Conservation (phyloP, 53 echinoderm and acorn worm species). For the Mesocentrotus franciscanus region DNA sequence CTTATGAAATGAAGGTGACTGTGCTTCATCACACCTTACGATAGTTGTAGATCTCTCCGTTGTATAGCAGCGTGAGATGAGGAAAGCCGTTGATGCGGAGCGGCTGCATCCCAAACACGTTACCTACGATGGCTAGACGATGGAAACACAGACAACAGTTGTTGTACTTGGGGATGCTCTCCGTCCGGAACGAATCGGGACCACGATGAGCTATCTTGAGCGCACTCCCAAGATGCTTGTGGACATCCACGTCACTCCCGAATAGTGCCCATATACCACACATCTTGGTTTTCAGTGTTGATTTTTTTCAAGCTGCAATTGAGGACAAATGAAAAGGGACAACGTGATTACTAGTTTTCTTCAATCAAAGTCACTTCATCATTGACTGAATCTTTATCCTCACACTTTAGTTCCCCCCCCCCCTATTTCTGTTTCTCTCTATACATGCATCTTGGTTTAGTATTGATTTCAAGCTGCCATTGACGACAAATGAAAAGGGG, state of each 20-base stretch:
- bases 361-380: no score
- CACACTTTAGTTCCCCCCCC: no score
- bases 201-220: conserved; percentile 89
- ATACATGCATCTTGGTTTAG: no score
- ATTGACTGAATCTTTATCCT: no score
- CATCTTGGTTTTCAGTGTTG: conserved; percentile 63
- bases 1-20: not conserved
- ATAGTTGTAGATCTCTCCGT: conserved; percentile 99
- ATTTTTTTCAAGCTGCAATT: not conserved
- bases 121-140: conserved; percentile 90
- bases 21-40: conserved; percentile 67
- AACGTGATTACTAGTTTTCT: no score
- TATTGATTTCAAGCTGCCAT: no score
- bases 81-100: conserved; percentile 87
- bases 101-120: conserved; percentile 94
- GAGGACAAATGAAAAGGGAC: not conserved
- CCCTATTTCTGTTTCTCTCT: no score
- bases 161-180: conserved; percentile 89
- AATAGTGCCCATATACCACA: conserved; percentile 99
- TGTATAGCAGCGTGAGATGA: conserved; percentile 87
- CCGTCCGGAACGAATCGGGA: conserved; percentile 91
- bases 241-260: conserved; percentile 83
- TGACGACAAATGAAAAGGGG: no score
- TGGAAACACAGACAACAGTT: conserved; percentile 97
- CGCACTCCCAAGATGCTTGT: conserved; percentile 73